Evolutionary conservation across 2,113 vertebrate species (phyloP).

Genomic region (Oenanthe oenanthe): DNA sequence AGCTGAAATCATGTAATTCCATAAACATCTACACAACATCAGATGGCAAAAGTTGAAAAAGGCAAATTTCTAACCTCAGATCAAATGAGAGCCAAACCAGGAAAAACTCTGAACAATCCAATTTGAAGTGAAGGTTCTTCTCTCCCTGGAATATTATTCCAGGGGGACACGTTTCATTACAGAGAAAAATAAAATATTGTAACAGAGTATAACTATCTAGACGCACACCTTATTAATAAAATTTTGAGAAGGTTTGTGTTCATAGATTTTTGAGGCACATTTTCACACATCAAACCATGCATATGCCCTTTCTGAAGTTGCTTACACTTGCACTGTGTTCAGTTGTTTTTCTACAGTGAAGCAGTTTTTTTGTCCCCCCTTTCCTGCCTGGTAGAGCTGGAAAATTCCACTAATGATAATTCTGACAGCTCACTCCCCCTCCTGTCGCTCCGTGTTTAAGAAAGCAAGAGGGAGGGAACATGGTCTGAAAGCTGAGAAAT

Average conservation of each 20-base stretch:
- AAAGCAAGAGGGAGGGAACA: conserved; percentile 5
- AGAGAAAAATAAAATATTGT: not conserved
- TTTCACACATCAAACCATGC: not conserved
- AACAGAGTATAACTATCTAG: not conserved
- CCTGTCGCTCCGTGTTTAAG: not conserved
- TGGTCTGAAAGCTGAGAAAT: not conserved
- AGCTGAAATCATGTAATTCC: not conserved
- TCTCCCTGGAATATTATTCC: not conserved
- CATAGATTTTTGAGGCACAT: not conserved
- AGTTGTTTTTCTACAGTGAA: not conserved
- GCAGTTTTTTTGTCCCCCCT: not conserved
- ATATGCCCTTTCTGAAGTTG: not conserved
- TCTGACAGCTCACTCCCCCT: not conserved
- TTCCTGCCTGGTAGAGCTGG: not conserved
- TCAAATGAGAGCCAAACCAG: not conserved
- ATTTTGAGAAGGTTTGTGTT: not conserved
- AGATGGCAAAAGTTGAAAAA: not conserved
- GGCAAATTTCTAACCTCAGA: not conserved
- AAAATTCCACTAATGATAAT: conserved; percentile 50
- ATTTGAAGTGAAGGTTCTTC: not conserved
- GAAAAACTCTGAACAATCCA: not conserved
- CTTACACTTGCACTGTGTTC: not conserved
- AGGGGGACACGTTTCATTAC: not conserved
- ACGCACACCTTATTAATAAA: not conserved
- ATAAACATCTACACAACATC: not conserved